Percentiles rank a stretch among this genome's conserved stretches.
Conservation (phyloP, 2,113 vertebrate species). For the Numenius arquata region DNA sequence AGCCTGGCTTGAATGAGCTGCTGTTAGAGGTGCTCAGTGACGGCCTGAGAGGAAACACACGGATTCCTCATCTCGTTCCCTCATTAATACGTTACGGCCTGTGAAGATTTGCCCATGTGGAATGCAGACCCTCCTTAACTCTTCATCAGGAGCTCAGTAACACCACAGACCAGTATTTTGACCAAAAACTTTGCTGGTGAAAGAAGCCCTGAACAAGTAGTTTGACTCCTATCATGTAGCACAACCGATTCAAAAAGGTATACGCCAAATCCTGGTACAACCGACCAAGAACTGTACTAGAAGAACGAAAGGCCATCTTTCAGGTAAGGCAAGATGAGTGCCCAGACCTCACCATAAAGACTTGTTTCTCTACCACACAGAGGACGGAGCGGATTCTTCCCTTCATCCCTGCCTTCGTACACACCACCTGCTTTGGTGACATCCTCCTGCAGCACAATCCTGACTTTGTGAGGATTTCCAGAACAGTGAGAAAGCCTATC, state of each 20-base stretch:
- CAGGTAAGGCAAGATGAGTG: not conserved
- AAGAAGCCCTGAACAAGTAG: not conserved
- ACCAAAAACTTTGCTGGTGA: not conserved
- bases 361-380: not conserved
- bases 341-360: not conserved
- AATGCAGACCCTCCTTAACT: not conserved
- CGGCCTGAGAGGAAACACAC: not conserved
- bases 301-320: not conserved
- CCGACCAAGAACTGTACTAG: not conserved
- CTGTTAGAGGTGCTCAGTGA: not conserved
- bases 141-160: not conserved
- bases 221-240: no score
- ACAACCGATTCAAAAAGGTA: not conserved
- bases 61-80: not conserved
- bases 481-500: not conserved
- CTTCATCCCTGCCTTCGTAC: not conserved
- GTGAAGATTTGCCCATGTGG: not conserved
- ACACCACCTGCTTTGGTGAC: not conserved
- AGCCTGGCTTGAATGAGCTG: not conserved
- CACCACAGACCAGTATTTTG: not conserved
- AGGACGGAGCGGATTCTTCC: not conserved
- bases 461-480: not conserved
- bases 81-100: rapidly evolving
- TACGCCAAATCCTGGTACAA: not conserved
- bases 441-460: not conserved